Percentiles rank a stretch among this genome's conserved stretches.
Conservation (phyloP, 1,140 invertebrate genomes). For the Rhagoletis zephyria region DNA sequence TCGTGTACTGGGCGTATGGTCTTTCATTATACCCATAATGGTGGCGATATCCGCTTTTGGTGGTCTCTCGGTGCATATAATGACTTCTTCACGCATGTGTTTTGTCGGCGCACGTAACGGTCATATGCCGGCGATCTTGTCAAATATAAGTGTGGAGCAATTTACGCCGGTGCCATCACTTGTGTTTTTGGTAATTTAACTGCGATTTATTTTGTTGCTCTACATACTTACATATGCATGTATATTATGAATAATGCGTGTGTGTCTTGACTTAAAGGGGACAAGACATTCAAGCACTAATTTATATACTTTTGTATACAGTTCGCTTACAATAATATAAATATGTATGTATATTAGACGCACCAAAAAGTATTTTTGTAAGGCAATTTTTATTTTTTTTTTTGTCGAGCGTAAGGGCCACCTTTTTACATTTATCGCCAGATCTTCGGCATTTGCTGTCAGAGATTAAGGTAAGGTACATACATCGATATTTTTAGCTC, state of each 20-base stretch:
- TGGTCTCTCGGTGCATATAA: conserved; percentile 90
- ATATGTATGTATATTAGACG: too few species aligned
- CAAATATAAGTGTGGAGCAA: conserved; percentile 87
- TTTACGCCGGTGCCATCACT: conserved; percentile 89
- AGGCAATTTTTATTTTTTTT: too few species aligned
- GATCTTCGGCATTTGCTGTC: too few species aligned
- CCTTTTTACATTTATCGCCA: too few species aligned
- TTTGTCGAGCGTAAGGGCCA: too few species aligned
- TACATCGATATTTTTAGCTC: too few species aligned
- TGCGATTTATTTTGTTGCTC: neutral
- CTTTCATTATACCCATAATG: conserved; percentile 87
- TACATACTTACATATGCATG: conserved; percentile 11
- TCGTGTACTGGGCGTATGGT: conserved; percentile 80
- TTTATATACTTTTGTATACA: too few species aligned
- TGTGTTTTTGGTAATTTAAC: conserved; percentile 83
- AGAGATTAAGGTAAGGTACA: too few species aligned
- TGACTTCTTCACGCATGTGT: conserved; percentile 91
- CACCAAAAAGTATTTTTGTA: too few species aligned
- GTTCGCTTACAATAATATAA: too few species aligned
- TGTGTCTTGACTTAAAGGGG: too few species aligned
- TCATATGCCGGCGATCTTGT: conserved; percentile 87
- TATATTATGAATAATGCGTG: neutral
- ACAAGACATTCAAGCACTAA: too few species aligned
- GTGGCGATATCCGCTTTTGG: conserved; percentile 90
- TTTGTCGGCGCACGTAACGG: conserved; percentile 93